Base-by-base conservation (phyloP, 1,140 invertebrate genomes). In the honey bee (Apis mellifera) region DNA sequence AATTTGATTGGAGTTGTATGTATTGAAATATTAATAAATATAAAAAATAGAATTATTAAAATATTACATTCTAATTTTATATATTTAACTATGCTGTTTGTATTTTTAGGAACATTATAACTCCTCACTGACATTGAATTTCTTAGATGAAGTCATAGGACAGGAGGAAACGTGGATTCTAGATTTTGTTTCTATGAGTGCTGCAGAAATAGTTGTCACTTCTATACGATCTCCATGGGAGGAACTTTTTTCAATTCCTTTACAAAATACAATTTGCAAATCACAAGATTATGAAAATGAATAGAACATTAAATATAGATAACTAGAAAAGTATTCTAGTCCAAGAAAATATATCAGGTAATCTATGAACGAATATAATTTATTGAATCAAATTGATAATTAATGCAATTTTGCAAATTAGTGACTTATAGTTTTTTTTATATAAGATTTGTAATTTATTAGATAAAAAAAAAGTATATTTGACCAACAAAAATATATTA, bases 1-100 rank as follows among this genome's bases (percentile, higher is more conserved):
- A 95, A 95, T 90, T 91, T 95, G 60, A 94, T 95, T 4, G 94
- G 95, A 83, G 92, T 95, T 80, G 95, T 95, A 79, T 92, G 92
- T 81, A 79, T 74, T 1, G 13, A 60, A 62, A 71, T 19, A 23
- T 59, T 73, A 59, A 70, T 76, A 69, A 60, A 50, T 26, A 12
- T 42, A 21, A 19, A 65, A 71, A 59, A 60, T 66, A 23, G 62
- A 71, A 21, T 19, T 48, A 62, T 57, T 62, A 65, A 66, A 66
- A 84, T 59, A 50, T 48, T 59, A 62, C 23, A 50, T 13, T 21
- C 23, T 17, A 3, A 50, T 70, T 23, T 73, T 26, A 69, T 76
- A 32, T 83, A 54, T 42, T 57, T 82, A 66, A 75, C 70, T 66
- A 19, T 42, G 50, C 19, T 54, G 23, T 54, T 70, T 42, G n/a